A percentile compares a stretch with the other conserved stretches of the same genome.
phyloP scores from a whole-genome alignment of 2,113 vertebrate genomes.

The Xiphias gladius region DNA sequence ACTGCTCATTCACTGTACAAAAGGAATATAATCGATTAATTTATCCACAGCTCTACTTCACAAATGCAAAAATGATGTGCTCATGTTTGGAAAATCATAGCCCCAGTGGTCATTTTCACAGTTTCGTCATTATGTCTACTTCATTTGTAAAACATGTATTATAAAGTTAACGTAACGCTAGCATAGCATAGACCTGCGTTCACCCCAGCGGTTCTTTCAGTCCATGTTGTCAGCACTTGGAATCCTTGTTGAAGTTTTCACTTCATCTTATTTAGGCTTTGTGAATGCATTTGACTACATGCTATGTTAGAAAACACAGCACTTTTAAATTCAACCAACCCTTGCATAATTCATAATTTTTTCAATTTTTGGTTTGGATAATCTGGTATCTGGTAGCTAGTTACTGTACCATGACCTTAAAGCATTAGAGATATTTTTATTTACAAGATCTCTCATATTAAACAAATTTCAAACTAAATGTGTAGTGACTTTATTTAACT shows the following conservation, averaged over 20 bases:
- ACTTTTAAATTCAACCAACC: background rate
- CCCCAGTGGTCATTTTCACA: background rate
- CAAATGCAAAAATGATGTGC: conserved; percentile 64
- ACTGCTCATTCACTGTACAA: conserved; percentile 17
- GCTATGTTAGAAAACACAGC: background rate
- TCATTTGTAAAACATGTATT: background rate
- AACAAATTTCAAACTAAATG: background rate
- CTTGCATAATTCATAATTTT: background rate
- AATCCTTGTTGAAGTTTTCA: too few species aligned
- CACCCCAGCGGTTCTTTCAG: background rate
- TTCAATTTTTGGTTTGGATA: background rate
- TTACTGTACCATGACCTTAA: background rate
- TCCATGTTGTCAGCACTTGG: background rate
- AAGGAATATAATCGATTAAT: conserved; percentile 44
- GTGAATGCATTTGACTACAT: too few species aligned
- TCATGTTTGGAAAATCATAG: conserved; percentile 10
- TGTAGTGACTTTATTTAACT: background rate
- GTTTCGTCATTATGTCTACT: background rate
- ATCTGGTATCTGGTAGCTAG: background rate
- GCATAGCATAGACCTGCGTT: background rate
- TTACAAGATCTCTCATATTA: background rate
- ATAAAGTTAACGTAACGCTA: background rate
- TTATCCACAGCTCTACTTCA: conserved; percentile 46
- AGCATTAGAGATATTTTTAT: background rate
- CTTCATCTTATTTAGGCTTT: too few species aligned